Evolutionary conservation across 2,797 vertebrate species (phyloP).

Genomic region (Karalla daura): DNA sequence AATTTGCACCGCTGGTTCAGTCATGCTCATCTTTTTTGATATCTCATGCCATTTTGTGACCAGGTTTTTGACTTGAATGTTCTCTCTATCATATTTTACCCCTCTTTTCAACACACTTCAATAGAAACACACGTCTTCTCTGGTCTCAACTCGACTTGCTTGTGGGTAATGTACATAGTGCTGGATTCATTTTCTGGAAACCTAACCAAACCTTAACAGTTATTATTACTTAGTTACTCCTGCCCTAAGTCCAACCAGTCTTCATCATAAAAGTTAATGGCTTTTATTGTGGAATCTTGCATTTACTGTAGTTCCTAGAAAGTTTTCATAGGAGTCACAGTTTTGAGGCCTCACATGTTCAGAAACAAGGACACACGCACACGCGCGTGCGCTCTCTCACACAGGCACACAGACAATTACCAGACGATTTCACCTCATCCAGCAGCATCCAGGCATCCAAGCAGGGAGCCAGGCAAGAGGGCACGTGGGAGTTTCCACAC

Average conservation of each 20-base stretch:
- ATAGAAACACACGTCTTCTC: neutral
- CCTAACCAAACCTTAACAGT: no score
- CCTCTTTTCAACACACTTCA: neutral
- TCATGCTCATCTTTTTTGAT: conserved; percentile 16
- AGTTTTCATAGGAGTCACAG: no score
- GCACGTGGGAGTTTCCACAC: conserved; percentile 51
- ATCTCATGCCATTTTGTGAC: conserved; percentile 21
- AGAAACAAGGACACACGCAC: no score
- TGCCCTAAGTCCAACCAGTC: no score
- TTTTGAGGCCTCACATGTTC: no score
- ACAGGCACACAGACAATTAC: conserved; percentile 23
- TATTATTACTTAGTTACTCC: no score
- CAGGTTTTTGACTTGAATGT: conserved; percentile 31
- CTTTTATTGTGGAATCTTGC: no score
- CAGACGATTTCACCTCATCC: conserved; percentile 46
- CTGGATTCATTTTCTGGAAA: no score
- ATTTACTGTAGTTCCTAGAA: no score
- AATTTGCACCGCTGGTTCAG: conserved; percentile 19
- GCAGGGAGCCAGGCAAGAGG: conserved; percentile 34
- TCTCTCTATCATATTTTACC: neutral
- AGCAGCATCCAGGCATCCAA: conserved; percentile 37
- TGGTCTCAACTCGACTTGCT: no score
- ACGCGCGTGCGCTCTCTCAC: neutral
- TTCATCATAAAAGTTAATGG: no score
- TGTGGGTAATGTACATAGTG: no score